Conservation (phyloP, 2,888 invertebrate genomes). For the Spatulosminthurus flaviceps region DNA sequence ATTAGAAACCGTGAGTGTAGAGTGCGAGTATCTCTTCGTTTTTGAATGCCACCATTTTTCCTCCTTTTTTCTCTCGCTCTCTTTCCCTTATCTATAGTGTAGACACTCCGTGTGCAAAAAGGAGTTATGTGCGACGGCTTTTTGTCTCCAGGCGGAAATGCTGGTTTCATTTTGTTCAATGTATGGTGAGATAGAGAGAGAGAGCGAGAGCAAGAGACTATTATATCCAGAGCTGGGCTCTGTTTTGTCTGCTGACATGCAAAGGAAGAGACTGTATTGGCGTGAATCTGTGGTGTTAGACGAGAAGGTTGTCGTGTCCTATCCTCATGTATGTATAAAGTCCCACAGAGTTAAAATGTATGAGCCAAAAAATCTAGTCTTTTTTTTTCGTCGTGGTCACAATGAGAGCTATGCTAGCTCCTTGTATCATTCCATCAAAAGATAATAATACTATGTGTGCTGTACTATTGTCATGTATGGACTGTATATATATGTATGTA, state of each 20-base stretch:
- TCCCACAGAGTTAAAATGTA: neutral
- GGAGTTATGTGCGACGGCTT: constrained; percentile 10
- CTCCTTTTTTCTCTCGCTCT: too few relatives aligned
- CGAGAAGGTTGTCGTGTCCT: constrained; percentile 26
- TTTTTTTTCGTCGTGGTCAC: neutral
- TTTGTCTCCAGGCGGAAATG: constrained; percentile 27
- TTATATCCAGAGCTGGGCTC: neutral
- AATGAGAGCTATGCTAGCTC: too few relatives aligned
- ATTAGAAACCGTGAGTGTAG: neutral
- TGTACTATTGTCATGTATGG: constrained; percentile 6
- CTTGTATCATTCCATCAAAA: neutral
- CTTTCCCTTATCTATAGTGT: constrained; percentile 1
- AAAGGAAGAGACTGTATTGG: neutral
- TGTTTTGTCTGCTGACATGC: neutral
- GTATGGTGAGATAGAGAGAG: too few relatives aligned
- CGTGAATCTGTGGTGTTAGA: constrained; percentile 29
- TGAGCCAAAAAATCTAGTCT: neutral
- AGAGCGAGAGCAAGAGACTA: constrained; percentile 2
- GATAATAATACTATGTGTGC: constrained; percentile 24
- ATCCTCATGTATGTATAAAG: constrained; percentile 12
- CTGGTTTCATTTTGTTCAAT: constrained; percentile 11
- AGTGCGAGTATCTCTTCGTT: neutral
- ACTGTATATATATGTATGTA: too few relatives aligned
- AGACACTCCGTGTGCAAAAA: neutral
- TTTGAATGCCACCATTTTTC: constrained; percentile 16